Evolutionary conservation across 2,888 invertebrate genomes (phyloP).

Genomic region (Subacronicta megacephala): DNA sequence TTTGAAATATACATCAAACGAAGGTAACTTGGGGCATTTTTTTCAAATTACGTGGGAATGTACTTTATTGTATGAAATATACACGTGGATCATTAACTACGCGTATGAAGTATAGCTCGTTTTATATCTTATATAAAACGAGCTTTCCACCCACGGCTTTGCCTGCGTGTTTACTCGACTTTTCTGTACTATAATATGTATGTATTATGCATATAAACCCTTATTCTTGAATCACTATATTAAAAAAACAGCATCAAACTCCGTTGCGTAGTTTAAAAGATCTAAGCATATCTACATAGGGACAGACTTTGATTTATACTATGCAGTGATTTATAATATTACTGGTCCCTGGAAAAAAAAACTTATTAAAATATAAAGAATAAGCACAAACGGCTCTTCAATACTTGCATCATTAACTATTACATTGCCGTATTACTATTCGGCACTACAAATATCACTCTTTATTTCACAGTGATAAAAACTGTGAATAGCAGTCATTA

Average conservation of each 20-base stretch:
- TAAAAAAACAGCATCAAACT: too few relatives aligned
- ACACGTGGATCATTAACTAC: slow-evolving; percentile 4
- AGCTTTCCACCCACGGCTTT: too few relatives aligned
- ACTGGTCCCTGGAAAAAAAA: background rate
- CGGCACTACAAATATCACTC: background rate
- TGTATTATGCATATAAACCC: too few relatives aligned
- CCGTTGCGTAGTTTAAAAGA: too few relatives aligned
- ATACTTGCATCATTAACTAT: slow-evolving; percentile 1
- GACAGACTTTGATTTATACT: too few relatives aligned
- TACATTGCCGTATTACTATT: slow-evolving; percentile 7
- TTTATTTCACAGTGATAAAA: slow-evolving; percentile 31
- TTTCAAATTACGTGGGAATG: slow-evolving; percentile 16
- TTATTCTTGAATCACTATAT: too few relatives aligned
- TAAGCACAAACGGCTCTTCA: slow-evolving; percentile 15
- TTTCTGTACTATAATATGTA: too few relatives aligned
- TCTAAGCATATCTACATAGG: too few relatives aligned
- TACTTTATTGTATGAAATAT: slow-evolving; percentile 1
- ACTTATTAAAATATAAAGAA: background rate
- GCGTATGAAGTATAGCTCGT: too few relatives aligned
- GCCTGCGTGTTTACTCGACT: too few relatives aligned
- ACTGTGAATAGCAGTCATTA: slow-evolving; percentile 60
- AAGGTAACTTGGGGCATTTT: slow-evolving; percentile 19
- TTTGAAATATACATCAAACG: slow-evolving; percentile 23
- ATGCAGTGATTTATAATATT: too few relatives aligned
- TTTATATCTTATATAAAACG: too few relatives aligned